Percentiles rank a stretch among this genome's conserved stretches.
phyloP scores from a whole-genome alignment of 2,888 invertebrate genomes.

The Cataglyphis livida region DNA sequence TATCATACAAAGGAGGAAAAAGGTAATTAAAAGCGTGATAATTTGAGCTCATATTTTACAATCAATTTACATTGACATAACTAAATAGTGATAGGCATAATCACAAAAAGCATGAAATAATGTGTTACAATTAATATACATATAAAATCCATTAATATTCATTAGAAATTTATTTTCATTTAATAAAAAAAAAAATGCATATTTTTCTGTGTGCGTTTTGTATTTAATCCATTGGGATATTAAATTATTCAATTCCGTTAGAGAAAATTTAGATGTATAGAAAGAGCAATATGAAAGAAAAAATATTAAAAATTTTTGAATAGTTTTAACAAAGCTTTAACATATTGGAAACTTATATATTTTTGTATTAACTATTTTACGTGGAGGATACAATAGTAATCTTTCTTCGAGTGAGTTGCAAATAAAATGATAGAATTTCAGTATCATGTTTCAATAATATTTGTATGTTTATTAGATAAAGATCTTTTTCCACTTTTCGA shows the following conservation, averaged over 20 bases:
- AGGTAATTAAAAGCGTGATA: too few species aligned
- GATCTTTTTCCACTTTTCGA: not conserved
- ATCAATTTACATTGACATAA: too few species aligned
- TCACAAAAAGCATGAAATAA: not conserved
- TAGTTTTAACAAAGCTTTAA: not conserved
- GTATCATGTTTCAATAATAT: not conserved
- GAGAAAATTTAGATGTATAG: not conserved
- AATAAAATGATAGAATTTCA: not conserved
- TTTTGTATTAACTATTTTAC: not conserved
- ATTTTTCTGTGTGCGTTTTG: not conserved
- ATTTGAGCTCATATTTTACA: too few species aligned
- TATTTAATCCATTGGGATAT: not conserved
- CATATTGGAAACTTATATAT: not conserved
- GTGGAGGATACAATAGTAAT: not conserved
- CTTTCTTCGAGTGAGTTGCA: not conserved
- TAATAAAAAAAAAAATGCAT: not conserved
- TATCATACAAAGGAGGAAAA: too few species aligned
- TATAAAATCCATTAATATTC: not conserved
- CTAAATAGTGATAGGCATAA: too few species aligned
- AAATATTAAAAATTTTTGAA: not conserved
- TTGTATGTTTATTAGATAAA: not conserved
- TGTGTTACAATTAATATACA: not conserved
- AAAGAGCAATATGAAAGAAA: not conserved
- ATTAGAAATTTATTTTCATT: not conserved
- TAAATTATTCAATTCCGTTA: not conserved